Evolutionary conservation across 2,113 vertebrate species (phyloP).

Genomic region (Myocastor coypus): DNA sequence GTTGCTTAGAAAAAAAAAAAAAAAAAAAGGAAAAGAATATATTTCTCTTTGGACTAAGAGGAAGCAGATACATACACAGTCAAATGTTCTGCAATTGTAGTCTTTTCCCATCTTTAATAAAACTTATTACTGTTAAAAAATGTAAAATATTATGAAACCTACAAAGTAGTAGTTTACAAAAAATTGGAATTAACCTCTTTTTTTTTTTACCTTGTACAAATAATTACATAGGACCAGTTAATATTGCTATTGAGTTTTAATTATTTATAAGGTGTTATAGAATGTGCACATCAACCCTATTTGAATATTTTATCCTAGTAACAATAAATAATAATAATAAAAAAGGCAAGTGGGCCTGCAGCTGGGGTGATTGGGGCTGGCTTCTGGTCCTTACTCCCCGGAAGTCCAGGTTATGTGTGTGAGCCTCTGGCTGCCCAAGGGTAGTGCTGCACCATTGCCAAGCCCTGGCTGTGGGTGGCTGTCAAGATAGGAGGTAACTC

Average conservation of each 20-base stretch:
- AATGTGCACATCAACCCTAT: background rate
- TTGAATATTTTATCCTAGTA: background rate
- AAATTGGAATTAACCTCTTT: background rate
- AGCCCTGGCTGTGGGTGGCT: background rate
- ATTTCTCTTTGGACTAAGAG: too few relatives aligned
- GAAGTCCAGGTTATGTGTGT: background rate
- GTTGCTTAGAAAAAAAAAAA: too few relatives aligned
- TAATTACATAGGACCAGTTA: background rate
- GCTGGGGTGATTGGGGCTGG: background rate
- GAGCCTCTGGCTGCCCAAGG: background rate
- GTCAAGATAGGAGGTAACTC: background rate
- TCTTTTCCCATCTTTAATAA: background rate
- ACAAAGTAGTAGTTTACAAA: background rate
- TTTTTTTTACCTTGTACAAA: background rate
- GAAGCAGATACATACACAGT: too few relatives aligned
- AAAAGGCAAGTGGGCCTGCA: background rate
- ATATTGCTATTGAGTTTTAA: background rate
- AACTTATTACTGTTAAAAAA: background rate
- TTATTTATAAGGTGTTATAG: slow-evolving; percentile 8
- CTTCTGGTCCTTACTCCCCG: background rate
- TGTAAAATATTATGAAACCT: background rate
- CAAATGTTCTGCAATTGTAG: too few relatives aligned
- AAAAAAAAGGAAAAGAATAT: too few relatives aligned
- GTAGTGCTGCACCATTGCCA: background rate
- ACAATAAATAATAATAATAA: background rate